A percentile compares a stretch with the other conserved stretches of the same genome.
These are phyloP conservation scores for Magallana nippona DNA, from an alignment of 2,888 invertebrate genomes.

Conservation along the genomic window DNA sequence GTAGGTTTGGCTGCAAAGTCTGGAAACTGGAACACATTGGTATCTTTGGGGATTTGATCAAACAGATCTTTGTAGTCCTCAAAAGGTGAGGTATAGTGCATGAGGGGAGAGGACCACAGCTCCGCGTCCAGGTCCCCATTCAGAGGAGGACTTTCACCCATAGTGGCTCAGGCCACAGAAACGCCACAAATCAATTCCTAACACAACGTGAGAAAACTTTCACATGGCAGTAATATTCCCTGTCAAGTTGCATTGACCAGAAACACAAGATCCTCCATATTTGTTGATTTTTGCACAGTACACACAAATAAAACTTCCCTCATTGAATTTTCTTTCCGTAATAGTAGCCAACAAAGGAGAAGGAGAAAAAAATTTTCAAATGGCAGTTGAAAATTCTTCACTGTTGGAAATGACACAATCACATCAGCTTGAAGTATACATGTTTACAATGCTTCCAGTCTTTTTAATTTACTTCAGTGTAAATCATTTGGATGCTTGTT, in stretches of 20 bases:
- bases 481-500: background rate
- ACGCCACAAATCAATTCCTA: background rate
- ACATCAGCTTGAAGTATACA: background rate
- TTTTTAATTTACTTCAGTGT: background rate
- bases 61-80: slow-evolving; percentile 74
- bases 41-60: slow-evolving; percentile 59
- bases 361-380: background rate
- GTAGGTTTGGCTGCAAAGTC: slow-evolving; percentile 21
- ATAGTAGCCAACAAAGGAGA: background rate
- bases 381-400: background rate
- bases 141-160: slow-evolving; percentile 27
- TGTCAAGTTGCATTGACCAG: slow-evolving; percentile 19
- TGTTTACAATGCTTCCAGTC: background rate
- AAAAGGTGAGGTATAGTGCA: slow-evolving; percentile 74
- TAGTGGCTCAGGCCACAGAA: background rate
- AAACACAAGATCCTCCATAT: slow-evolving; percentile 7
- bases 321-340: slow-evolving; percentile 11
- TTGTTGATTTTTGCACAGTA: slow-evolving; percentile 8
- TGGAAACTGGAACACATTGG: slow-evolving; percentile 49
- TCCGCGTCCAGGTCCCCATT: slow-evolving; percentile 60
- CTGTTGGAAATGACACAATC: background rate
- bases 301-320: background rate
- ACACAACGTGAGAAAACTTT: background rate
- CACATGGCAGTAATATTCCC: background rate
- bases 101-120: slow-evolving; percentile 72